Percentiles rank a stretch among this genome's conserved stretches.
Evolutionary conservation across 2,797 vertebrate species (phyloP).

Genomic region (Avahi laniger): DNA sequence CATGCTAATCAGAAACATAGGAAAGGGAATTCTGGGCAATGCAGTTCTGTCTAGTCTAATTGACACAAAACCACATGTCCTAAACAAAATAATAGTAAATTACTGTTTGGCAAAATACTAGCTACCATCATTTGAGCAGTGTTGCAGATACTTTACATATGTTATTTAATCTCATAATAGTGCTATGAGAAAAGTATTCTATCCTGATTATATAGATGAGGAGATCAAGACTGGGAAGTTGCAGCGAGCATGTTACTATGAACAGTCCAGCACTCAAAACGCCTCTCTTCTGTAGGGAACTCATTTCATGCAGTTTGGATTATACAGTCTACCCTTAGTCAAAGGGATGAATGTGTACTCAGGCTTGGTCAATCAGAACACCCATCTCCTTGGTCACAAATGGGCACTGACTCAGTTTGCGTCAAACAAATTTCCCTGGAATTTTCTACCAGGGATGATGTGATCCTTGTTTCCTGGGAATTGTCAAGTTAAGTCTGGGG

Average conservation of each 20-base stretch:
- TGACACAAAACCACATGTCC: neutral
- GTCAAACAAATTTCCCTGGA: neutral
- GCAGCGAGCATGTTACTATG: neutral
- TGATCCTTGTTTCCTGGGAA: neutral
- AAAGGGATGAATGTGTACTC: neutral
- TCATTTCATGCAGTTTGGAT: neutral
- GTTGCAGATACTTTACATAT: neutral
- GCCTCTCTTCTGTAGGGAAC: neutral
- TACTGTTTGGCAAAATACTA: slow-evolving; percentile 36
- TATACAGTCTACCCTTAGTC: neutral
- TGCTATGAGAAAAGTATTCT: slow-evolving; percentile 24
- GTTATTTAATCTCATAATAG: neutral
- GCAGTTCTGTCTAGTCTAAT: neutral
- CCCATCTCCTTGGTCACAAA: neutral
- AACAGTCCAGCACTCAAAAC: neutral
- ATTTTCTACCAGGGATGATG: neutral
- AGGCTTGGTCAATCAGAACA: neutral
- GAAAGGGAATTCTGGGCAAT: slow-evolving; percentile 28
- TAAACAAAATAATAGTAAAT: neutral
- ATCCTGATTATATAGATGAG: slow-evolving; percentile 1
- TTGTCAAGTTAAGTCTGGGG: neutral
- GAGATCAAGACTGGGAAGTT: slow-evolving; percentile 11
- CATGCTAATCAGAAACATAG: neutral
- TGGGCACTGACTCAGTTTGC: neutral
- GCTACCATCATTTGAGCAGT: neutral